phyloP scores from a whole-genome alignment of 2,888 invertebrate genomes.

The Stenoptilia bipunctidactyla region DNA sequence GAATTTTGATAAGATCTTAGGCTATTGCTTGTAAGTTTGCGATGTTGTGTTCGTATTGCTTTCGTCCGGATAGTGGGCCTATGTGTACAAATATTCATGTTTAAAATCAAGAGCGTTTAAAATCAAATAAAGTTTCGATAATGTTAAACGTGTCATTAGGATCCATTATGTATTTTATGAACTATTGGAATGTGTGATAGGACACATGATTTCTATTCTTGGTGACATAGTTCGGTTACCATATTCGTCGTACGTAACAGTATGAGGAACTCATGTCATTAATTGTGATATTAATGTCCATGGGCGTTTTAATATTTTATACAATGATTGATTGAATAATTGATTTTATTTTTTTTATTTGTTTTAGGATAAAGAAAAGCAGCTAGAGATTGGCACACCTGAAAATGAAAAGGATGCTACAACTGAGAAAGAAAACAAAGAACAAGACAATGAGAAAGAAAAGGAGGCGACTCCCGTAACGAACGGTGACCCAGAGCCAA shows the following conservation, averaged over 20 bases:
- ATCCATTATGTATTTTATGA: too few relatives aligned
- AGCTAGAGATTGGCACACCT: constrained; percentile 65
- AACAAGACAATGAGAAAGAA: constrained; percentile 33
- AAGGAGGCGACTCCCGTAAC: constrained; percentile 37
- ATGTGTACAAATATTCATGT: too few relatives aligned
- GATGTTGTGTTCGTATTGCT: too few relatives aligned
- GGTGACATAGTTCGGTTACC: background rate
- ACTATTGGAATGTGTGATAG: constrained; percentile 8
- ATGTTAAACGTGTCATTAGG: too few relatives aligned
- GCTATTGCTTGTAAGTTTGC: constrained; percentile 5
- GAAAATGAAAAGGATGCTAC: constrained; percentile 79
- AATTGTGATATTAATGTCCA: too few relatives aligned
- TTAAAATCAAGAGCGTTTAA: too few relatives aligned
- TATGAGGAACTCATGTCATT: too few relatives aligned
- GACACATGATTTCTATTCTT: background rate
- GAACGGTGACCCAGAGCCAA: constrained; percentile 55
- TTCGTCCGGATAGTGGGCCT: too few relatives aligned
- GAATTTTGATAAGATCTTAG: constrained; percentile 18
- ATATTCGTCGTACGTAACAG: too few relatives aligned
- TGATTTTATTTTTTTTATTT: background rate
- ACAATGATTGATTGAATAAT: too few relatives aligned
- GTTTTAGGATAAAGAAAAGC: constrained; percentile 72
- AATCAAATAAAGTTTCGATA: too few relatives aligned
- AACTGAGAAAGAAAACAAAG: constrained; percentile 72
- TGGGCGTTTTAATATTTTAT: too few relatives aligned